Percentiles rank a stretch among this genome's conserved stretches.
These are phyloP conservation scores for Aramus guarauna DNA, from an alignment of 2,113 vertebrate genomes.

Conservation along the genomic window DNA sequence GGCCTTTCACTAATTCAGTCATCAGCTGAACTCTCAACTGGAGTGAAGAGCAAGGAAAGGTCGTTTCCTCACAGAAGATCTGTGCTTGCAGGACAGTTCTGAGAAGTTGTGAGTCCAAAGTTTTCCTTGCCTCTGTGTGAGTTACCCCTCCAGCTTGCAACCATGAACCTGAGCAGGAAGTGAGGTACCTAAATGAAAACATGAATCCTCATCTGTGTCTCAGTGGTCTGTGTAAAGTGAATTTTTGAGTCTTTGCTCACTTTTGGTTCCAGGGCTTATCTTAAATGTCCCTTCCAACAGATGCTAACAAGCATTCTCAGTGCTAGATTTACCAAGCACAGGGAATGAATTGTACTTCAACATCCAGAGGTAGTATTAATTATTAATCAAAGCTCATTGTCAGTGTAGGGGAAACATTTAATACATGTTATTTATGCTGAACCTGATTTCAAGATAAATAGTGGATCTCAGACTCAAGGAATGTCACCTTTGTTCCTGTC, in stretches of 20 bases:
- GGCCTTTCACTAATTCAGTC: background rate
- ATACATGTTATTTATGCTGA: background rate
- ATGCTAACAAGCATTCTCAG: background rate
- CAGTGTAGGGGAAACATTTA: background rate
- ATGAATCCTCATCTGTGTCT: background rate
- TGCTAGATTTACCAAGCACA: background rate
- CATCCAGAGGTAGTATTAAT: slow-evolving; percentile 12
- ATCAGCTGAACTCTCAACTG: background rate
- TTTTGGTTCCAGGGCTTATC: background rate
- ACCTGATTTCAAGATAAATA: slow-evolving; percentile 2
- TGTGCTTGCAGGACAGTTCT: background rate
- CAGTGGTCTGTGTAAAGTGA: background rate
- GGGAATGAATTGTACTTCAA: background rate
- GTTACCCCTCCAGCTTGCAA: background rate
- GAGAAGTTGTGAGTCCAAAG: background rate
- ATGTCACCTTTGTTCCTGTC: background rate
- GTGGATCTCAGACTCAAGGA: background rate
- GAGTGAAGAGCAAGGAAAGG: background rate
- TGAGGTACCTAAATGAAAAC: background rate
- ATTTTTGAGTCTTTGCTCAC: background rate
- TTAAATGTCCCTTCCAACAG: background rate
- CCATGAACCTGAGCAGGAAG: background rate
- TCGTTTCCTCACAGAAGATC: background rate
- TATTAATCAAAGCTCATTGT: slow-evolving; percentile 24
- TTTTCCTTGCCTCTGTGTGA: background rate